Percentiles rank a stretch among this genome's conserved stretches.
Conservation (phyloP, 2,113 vertebrate genomes). For the Neolamprologus tretocephalus region DNA sequence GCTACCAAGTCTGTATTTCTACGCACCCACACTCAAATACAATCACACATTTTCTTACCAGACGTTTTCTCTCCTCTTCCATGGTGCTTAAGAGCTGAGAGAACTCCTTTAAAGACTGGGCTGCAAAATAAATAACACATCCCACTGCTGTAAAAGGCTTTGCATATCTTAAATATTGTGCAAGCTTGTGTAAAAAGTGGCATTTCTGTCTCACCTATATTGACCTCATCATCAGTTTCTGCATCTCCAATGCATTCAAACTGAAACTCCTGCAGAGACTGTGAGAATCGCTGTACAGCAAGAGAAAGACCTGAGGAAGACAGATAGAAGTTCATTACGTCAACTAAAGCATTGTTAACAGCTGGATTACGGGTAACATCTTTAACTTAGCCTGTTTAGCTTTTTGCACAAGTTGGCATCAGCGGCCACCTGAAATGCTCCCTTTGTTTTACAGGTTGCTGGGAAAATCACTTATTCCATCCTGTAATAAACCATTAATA, state of each 20-base stretch:
- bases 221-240: conserved; percentile 97
- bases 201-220: conserved; percentile 81
- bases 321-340: neutral
- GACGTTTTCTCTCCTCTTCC: conserved; percentile 90
- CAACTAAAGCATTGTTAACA: neutral
- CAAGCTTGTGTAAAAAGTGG: neutral
- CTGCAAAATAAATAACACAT: conserved; percentile 62
- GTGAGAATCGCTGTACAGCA: conserved; percentile 93
- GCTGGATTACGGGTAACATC: neutral
- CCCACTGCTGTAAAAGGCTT: neutral
- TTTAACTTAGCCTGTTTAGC: neutral
- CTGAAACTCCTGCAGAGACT: conserved; percentile 94
- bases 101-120: conserved; percentile 95
- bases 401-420: neutral
- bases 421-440: neutral
- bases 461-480: neutral
- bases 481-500: neutral
- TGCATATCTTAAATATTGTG: neutral
- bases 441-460: neutral
- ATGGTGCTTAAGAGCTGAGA: conserved; percentile 92
- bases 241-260: conserved; percentile 97
- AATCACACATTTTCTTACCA: conserved; percentile 75
- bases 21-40: neutral
- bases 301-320: conserved; percentile 82
- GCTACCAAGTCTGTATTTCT: neutral